Conservation (phyloP, 2,797 vertebrate genomes). For the Microcaecilia unicolor region DNA sequence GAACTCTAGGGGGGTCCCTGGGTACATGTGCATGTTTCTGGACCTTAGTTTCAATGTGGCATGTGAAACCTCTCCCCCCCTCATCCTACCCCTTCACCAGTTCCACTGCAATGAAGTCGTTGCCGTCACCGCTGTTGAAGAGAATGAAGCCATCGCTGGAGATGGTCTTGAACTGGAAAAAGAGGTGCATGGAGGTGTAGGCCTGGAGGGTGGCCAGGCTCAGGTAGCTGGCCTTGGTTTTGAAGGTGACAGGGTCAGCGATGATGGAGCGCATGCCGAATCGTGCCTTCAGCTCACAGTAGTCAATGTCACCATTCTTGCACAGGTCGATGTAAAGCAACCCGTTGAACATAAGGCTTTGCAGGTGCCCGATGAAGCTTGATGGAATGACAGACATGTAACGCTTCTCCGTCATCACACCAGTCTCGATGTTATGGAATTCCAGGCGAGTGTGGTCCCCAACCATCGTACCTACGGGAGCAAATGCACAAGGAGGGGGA, state of each 20-base stretch:
- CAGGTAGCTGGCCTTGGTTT: slow-evolving; percentile 93
- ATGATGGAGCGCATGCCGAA: slow-evolving; percentile 95
- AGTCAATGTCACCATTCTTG: slow-evolving; percentile 97
- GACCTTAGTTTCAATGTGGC: no score
- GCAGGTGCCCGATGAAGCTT: slow-evolving; percentile 94
- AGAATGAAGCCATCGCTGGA: slow-evolving; percentile 91
- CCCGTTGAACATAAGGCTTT: slow-evolving; percentile 98
- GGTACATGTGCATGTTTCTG: no score
- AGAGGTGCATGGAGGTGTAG: slow-evolving; percentile 97
- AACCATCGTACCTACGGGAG: slow-evolving; percentile 82
- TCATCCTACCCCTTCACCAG: slow-evolving; percentile 89
- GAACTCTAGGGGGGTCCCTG: no score
- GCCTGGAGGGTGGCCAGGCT: slow-evolving; percentile 92
- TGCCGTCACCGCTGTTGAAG: slow-evolving; percentile 94
- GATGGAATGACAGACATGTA: slow-evolving; percentile 91
- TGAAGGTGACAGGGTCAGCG: slow-evolving; percentile 93
- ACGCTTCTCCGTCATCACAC: slow-evolving; percentile 92
- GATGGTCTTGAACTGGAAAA: slow-evolving; percentile 98
- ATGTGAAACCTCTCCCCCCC: no score
- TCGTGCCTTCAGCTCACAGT: slow-evolving; percentile 91
- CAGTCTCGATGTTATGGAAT: slow-evolving; percentile 97
- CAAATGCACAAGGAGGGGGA: background rate
- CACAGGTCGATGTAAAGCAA: slow-evolving; percentile 97
- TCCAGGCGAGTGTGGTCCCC: slow-evolving; percentile 96
- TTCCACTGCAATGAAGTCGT: slow-evolving; percentile 94